Evolutionary conservation across 2,797 vertebrate species (phyloP).

Genomic region (Protonibea diacanthus): DNA sequence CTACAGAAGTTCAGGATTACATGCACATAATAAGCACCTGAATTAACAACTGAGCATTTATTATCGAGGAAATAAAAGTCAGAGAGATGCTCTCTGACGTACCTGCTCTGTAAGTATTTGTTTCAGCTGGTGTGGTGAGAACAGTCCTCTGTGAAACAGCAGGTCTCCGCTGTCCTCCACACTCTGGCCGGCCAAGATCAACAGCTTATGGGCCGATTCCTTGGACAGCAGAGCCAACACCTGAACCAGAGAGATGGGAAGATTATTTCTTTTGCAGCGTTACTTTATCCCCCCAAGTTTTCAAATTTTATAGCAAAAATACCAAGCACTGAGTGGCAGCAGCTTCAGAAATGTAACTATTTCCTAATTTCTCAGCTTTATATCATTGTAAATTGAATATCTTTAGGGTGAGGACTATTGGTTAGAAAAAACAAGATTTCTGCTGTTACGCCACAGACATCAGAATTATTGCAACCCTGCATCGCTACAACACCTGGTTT

Average conservation of each 20-base stretch:
- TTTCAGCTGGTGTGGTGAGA: constrained; percentile 90
- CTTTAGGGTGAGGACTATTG: background rate
- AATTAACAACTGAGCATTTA: background rate
- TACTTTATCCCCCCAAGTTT: background rate
- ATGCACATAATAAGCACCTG: background rate
- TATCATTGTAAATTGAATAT: background rate
- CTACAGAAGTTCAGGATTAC: background rate
- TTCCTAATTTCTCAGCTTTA: background rate
- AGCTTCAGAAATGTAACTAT: background rate
- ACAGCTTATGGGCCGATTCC: constrained; percentile 90
- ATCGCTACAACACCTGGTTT: background rate
- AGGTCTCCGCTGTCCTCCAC: constrained; percentile 92
- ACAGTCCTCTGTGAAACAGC: constrained; percentile 90
- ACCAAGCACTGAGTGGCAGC: background rate
- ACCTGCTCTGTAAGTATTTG: constrained; percentile 93
- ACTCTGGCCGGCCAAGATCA: constrained; percentile 92
- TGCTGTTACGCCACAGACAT: background rate
- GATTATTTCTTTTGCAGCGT: background rate
- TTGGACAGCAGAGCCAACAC: constrained; percentile 89
- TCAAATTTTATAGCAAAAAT: too few relatives aligned
- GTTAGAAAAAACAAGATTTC: background rate
- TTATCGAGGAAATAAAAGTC: background rate
- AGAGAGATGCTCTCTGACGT: background rate
- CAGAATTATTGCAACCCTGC: background rate
- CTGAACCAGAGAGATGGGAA: constrained; percentile 70